phyloP scores from a whole-genome alignment of 2,797 vertebrate species.

The Chelmon rostratus region DNA sequence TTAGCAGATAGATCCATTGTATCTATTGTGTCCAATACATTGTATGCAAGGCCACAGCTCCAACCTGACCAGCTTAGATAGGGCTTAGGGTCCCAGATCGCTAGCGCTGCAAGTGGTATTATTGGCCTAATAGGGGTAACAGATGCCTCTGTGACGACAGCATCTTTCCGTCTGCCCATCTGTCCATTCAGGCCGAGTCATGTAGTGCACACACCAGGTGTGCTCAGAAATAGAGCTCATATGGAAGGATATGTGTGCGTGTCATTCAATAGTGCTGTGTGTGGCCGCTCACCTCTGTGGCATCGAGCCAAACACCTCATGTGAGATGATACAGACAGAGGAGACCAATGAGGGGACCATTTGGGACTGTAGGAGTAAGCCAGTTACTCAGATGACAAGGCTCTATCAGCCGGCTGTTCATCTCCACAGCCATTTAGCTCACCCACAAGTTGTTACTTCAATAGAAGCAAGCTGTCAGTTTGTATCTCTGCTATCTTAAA shows the following conservation, averaged over 20 bases:
- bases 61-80: constrained; percentile 78
- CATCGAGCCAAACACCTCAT: constrained; percentile 49
- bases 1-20: constrained; percentile 54
- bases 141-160: constrained; percentile 84
- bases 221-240: constrained; percentile 71
- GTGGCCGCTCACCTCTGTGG: constrained; percentile 58
- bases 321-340: constrained; percentile 44
- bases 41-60: constrained; percentile 60
- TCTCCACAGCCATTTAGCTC: constrained; percentile 28
- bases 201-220: constrained; percentile 77
- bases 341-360: constrained; percentile 26
- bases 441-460: constrained; percentile 1
- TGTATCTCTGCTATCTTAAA: constrained; percentile 14
- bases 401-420: constrained; percentile 60
- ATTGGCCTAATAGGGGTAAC: constrained; percentile 84
- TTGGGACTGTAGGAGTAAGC: constrained; percentile 35
- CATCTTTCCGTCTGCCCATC: constrained; percentile 82
- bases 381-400: constrained; percentile 70
- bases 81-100: constrained; percentile 80
- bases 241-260: constrained; percentile 45
- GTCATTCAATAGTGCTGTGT: constrained; percentile 57
- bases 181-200: constrained; percentile 73
- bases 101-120: constrained; percentile 84
- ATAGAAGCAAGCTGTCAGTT: constrained; percentile 9
- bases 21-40: constrained; percentile 57